These are phyloP conservation scores for Pseudomyrmex dendroicus DNA, from an alignment of 1,140 invertebrate genomes.

Conservation along the genomic window DNA sequence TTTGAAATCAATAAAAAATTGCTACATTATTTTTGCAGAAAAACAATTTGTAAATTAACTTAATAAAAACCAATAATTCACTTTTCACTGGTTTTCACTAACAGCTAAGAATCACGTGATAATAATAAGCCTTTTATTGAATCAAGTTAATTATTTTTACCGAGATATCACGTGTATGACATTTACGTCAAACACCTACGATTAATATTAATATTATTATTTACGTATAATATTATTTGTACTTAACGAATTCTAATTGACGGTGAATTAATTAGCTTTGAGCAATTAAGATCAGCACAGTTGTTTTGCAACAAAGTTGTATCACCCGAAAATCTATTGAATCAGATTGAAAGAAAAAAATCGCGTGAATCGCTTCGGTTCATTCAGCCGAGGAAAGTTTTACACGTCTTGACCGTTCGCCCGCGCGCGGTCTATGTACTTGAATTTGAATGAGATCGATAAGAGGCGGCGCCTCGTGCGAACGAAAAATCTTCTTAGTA, in stretches of 20 bases:
- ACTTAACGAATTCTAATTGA: not conserved
- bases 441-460: slow-evolving; percentile 71
- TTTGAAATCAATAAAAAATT: no score
- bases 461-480: slow-evolving; percentile 55
- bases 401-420: slow-evolving; percentile 10
- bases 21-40: no score
- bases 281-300: slow-evolving; percentile 33
- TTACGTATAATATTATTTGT: not conserved
- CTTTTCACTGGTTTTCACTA: no score
- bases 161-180: no score
- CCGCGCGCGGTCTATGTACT: slow-evolving; percentile 55
- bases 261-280: slow-evolving; percentile 30
- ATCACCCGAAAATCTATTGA: not conserved
- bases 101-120: no score
- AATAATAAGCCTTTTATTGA: no score
- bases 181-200: no score
- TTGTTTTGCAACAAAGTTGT: not conserved
- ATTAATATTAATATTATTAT: not conserved
- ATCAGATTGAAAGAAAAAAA: slow-evolving; percentile 31
- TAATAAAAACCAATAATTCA: no score
- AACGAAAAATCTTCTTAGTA: slow-evolving; percentile 60
- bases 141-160: no score
- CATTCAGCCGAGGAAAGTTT: slow-evolving; percentile 45
- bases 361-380: slow-evolving; percentile 8
- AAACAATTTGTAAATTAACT: no score